phyloP scores from a whole-genome alignment of 2,888 invertebrate species.

The Thymelicus acteon region DNA sequence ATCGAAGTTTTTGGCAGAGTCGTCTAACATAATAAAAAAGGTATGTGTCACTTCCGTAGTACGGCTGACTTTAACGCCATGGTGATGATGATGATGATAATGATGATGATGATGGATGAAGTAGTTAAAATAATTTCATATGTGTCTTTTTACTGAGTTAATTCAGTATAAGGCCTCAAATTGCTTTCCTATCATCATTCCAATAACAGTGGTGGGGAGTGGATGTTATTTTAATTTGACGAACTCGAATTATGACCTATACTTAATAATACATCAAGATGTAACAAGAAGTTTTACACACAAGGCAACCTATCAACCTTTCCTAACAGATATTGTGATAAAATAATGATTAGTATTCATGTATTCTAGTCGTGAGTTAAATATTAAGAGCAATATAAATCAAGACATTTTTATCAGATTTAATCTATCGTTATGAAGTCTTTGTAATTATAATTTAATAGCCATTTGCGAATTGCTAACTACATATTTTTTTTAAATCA shows the following conservation, averaged over 20 bases:
- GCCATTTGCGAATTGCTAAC: conserved; percentile 18
- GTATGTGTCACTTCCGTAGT: no score
- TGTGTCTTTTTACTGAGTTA: no score
- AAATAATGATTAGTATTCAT: conserved; percentile 26
- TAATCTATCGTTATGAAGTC: conserved; percentile 16
- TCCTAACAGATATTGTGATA: conserved; percentile 29
- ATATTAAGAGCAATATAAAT: conserved; percentile 33
- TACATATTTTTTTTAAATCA: conserved; percentile 1
- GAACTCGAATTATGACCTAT: neutral
- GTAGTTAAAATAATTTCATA: no score
- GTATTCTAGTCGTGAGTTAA: conserved; percentile 32
- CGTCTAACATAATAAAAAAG: no score
- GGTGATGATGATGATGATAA: no score
- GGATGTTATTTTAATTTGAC: neutral
- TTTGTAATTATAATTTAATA: conserved; percentile 18
- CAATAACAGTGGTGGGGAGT: neutral
- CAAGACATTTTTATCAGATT: conserved; percentile 8
- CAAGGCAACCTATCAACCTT: conserved; percentile 24
- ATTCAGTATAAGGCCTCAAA: no score
- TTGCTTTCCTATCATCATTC: neutral
- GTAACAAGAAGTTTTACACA: neutral
- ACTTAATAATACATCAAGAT: neutral
- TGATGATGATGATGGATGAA: no score
- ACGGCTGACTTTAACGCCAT: no score
- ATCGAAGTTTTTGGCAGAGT: no score